Conservation (phyloP, 35 echinoderm and acorn worm genomes). For the Holothuria glaberrima region DNA sequence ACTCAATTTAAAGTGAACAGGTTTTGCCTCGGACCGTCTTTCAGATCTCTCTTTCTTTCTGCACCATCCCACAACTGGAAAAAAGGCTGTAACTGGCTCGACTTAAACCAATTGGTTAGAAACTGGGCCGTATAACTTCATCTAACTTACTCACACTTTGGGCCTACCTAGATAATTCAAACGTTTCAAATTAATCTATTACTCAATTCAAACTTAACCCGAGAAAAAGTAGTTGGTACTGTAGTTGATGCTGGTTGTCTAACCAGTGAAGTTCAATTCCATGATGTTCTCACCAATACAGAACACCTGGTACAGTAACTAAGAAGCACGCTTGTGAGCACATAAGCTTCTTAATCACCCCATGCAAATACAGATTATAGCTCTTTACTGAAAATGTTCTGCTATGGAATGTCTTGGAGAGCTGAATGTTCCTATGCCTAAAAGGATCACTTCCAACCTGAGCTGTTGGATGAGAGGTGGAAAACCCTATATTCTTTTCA, state of each 20-base stretch:
- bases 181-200: too few species aligned
- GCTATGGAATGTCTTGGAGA: background rate
- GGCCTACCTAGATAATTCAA: too few species aligned
- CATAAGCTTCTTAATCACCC: conserved; percentile 20
- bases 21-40: too few species aligned
- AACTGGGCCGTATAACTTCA: too few species aligned
- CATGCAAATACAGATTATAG: conserved; percentile 40
- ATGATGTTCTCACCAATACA: background rate
- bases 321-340: background rate
- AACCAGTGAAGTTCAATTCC: background rate
- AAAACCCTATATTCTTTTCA: conserved; percentile 20
- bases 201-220: too few species aligned
- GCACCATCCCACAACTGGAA: too few species aligned
- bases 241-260: background rate
- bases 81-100: too few species aligned
- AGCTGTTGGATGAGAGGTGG: background rate
- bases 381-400: background rate
- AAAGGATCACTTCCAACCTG: conserved; percentile 5
- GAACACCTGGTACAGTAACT: conserved; percentile 38
- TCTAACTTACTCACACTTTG: too few species aligned
- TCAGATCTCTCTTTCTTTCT: too few species aligned
- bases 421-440: conserved; percentile 14
- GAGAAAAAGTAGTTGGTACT: too few species aligned
- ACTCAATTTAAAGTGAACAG: too few species aligned
- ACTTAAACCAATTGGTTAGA: too few species aligned